Conservation (phyloP, 2,797 vertebrate genomes). For the Ficedula albicollis region DNA sequence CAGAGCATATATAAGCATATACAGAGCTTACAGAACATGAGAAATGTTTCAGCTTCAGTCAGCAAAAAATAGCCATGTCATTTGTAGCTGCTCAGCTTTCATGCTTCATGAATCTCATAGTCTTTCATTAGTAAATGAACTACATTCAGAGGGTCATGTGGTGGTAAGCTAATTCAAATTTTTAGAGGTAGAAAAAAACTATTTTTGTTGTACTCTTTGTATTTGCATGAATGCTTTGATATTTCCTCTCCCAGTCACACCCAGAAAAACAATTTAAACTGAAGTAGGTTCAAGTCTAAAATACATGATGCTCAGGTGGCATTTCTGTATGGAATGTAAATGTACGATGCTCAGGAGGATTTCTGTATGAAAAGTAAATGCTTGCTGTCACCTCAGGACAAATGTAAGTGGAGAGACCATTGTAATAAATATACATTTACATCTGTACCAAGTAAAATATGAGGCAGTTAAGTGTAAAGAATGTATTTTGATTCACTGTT, state of each 20-base stretch:
- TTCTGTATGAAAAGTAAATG: background rate
- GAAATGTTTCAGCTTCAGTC: background rate
- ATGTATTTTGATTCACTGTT: background rate
- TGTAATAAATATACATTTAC: background rate
- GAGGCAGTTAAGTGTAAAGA: background rate
- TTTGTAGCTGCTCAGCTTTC: background rate
- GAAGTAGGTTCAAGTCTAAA: background rate
- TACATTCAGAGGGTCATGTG: background rate
- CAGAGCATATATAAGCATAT: no score
- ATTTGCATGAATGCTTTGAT: background rate
- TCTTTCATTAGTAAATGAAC: background rate
- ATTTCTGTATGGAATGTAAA: background rate
- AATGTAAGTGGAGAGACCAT: background rate
- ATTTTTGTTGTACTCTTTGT: rapidly evolving
- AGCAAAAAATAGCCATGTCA: background rate
- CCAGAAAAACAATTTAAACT: background rate
- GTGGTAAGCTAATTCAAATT: background rate
- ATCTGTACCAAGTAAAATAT: background rate
- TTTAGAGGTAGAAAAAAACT: background rate
- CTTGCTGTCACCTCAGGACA: background rate
- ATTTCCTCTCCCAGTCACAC: background rate
- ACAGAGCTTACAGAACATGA: background rate
- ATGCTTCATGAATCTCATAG: background rate
- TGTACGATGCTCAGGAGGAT: background rate
- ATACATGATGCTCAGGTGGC: background rate